A percentile compares a stretch with the other conserved stretches of the same genome.
Evolutionary conservation across 92 coral and sea anemone species (phyloP).

Genomic region (Porites cylindrica): DNA sequence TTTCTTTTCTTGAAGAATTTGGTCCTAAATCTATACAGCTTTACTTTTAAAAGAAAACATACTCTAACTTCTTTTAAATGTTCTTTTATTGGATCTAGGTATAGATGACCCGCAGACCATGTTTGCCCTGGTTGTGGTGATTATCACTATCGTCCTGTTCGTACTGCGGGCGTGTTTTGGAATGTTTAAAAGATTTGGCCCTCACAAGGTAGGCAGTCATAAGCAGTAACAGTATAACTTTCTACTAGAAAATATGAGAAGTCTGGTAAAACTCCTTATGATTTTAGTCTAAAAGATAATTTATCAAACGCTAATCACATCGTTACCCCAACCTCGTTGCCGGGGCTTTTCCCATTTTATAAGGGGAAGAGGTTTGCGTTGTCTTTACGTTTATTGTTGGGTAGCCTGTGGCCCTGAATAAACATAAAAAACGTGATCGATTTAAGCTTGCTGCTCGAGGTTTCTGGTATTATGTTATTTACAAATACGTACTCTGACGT

Average conservation of each 20-base stretch:
- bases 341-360: no score
- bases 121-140: constrained; percentile 84
- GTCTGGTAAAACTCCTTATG: no score
- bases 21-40: not conserved
- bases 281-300: no score
- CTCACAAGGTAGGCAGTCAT: constrained; percentile 77
- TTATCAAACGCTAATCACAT: no score
- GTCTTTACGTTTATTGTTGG: no score
- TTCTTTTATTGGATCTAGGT: constrained; percentile 52
- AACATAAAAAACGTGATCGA: not conserved
- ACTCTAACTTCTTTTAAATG: no score
- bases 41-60: not conserved
- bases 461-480: not conserved
- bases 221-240: no score
- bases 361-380: no score
- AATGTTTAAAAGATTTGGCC: constrained; percentile 85
- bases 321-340: no score
- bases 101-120: constrained; percentile 96
- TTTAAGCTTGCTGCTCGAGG: not conserved
- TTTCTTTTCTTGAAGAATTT: not conserved
- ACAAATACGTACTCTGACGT: not conserved
- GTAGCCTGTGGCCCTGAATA: no score
- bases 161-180: constrained; percentile 91
- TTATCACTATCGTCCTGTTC: constrained; percentile 68
- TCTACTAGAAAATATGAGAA: no score